Evolutionary conservation across 2,797 vertebrate genomes (phyloP).

Genomic region (Tachyglossus aculeatus): DNA sequence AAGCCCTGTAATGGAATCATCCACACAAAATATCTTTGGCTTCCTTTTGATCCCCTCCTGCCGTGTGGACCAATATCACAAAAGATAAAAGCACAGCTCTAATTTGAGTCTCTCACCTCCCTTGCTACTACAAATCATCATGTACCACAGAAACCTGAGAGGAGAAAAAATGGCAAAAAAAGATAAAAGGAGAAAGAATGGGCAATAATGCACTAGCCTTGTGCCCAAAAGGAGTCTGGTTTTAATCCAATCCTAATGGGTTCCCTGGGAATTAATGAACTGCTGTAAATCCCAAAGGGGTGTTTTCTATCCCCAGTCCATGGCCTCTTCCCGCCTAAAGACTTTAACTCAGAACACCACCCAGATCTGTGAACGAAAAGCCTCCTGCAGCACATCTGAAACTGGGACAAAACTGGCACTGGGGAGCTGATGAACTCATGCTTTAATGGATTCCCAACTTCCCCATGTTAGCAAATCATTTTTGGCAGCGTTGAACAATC

Average conservation of each 20-base stretch:
- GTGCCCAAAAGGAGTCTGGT: not conserved
- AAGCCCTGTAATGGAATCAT: too few species aligned
- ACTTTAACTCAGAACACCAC: conserved; percentile 11
- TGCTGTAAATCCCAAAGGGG: conserved; percentile 3
- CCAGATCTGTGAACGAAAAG: not conserved
- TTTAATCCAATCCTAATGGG: not conserved
- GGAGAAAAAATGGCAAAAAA: not conserved
- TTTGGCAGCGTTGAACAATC: too few species aligned
- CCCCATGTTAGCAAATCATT: too few species aligned
- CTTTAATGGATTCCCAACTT: too few species aligned
- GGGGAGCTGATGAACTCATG: conserved; percentile 17
- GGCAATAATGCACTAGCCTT: not conserved
- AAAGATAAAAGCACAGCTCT: not conserved
- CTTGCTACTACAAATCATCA: not conserved
- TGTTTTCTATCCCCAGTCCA: not conserved
- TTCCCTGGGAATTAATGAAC: not conserved
- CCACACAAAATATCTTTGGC: too few species aligned
- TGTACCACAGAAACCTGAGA: not conserved
- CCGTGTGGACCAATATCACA: not conserved
- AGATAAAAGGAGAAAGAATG: not conserved
- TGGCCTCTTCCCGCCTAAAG: not conserved
- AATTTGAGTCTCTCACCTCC: not conserved
- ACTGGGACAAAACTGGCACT: conserved; percentile 13
- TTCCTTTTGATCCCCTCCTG: not conserved
- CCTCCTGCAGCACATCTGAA: not conserved